A percentile compares a stretch with the other conserved stretches of the same genome.
Conservation (phyloP, 2,888 invertebrate genomes). For the Apotomis betuletana region DNA sequence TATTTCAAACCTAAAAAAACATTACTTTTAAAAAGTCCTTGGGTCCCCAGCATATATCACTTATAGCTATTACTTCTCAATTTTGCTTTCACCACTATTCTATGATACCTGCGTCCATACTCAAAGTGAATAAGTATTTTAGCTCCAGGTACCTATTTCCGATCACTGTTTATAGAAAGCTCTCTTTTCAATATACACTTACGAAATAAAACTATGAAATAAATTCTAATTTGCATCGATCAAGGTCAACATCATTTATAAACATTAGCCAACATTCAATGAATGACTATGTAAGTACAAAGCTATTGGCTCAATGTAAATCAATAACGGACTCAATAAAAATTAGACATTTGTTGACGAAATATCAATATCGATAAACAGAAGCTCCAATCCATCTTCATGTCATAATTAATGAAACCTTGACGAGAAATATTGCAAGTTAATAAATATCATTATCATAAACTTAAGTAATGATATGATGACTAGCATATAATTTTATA, state of each 20-base stretch:
- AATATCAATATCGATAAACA: conserved; percentile 14
- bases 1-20: too few relatives aligned
- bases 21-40: too few relatives aligned
- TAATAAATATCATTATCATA: conserved; percentile 1
- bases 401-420: conserved; percentile 23
- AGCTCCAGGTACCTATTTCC: too few relatives aligned
- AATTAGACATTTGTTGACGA: conserved; percentile 11
- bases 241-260: conserved; percentile 25
- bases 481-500: conserved; percentile 5
- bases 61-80: too few relatives aligned
- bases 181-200: too few relatives aligned
- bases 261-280: conserved; percentile 6
- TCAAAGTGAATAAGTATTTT: too few relatives aligned
- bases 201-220: neutral
- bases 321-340: conserved; percentile 1
- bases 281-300: neutral
- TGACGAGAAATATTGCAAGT: conserved; percentile 16
- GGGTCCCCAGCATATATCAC: too few relatives aligned
- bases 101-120: too few relatives aligned
- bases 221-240: neutral
- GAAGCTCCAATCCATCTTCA: neutral
- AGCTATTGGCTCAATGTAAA: conserved; percentile 4
- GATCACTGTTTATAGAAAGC: too few relatives aligned
- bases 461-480: conserved; percentile 5
- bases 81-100: too few relatives aligned